Evolutionary conservation across 2,113 vertebrate genomes (phyloP).

Genomic region (Quiscalus mexicanus): DNA sequence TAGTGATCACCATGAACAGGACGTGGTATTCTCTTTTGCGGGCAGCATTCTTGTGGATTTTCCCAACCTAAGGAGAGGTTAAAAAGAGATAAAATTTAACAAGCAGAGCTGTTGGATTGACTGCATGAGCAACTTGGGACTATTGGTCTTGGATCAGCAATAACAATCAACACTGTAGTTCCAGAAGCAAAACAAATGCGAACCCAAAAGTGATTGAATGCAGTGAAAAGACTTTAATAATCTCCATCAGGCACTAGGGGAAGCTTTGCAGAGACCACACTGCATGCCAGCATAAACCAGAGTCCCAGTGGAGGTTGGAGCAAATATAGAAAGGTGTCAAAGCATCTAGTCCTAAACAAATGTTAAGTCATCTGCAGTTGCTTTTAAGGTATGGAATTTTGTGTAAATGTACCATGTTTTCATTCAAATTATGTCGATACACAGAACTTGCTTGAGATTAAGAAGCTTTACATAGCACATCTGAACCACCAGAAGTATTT

Average conservation of each 20-base stretch:
- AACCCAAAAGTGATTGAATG: neutral
- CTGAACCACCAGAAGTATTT: neutral
- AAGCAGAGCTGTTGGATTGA: neutral
- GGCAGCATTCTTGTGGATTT: slow-evolving; percentile 78
- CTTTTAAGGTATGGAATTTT: neutral
- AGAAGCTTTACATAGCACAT: neutral
- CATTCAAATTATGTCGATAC: neutral
- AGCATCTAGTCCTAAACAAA: neutral
- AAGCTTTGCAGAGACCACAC: neutral
- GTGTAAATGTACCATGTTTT: neutral
- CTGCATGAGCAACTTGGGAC: neutral
- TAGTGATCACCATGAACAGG: slow-evolving; percentile 83
- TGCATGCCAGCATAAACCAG: neutral
- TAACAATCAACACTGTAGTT: neutral
- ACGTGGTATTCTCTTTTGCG: slow-evolving; percentile 82
- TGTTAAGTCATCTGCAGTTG: neutral
- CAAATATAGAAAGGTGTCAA: neutral
- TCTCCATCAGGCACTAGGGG: neutral
- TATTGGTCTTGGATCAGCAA: neutral
- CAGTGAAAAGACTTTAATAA: neutral
- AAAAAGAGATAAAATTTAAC: neutral
- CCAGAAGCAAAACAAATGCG: neutral
- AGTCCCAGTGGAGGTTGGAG: neutral
- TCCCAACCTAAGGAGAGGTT: slow-evolving; percentile 75
- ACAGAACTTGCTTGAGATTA: neutral